A percentile compares a stretch with the other conserved stretches of the same genome.
Evolutionary conservation across 2,797 vertebrate genomes (phyloP).

Genomic region (Epinephelus malabaricus): DNA sequence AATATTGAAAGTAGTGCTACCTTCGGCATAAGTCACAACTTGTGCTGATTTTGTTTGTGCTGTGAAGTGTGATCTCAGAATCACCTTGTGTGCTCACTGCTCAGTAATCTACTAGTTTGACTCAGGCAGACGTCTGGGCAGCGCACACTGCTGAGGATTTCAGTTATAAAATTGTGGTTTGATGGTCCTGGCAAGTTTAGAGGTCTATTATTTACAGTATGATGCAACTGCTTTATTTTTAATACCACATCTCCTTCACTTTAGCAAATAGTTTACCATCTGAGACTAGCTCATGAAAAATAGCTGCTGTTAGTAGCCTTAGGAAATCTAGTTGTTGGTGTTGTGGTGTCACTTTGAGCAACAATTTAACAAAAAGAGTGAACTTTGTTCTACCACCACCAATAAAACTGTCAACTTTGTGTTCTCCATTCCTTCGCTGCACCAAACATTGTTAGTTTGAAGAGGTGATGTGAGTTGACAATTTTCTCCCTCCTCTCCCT

Average conservation of each 20-base stretch:
- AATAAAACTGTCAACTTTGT: constrained; percentile 61
- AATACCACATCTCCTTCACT: not conserved
- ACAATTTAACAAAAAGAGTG: constrained; percentile 46
- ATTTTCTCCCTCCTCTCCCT: constrained; percentile 48
- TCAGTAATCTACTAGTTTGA: constrained; percentile 6
- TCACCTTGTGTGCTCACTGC: not conserved
- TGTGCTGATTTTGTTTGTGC: constrained; percentile 14
- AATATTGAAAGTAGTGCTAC: not conserved
- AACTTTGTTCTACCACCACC: constrained; percentile 36
- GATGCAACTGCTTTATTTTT: constrained; percentile 3
- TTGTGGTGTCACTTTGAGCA: constrained; percentile 30
- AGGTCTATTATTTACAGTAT: constrained; percentile 7
- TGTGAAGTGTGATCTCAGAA: constrained; percentile 10
- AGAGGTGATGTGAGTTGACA: constrained; percentile 71
- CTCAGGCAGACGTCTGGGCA: not conserved
- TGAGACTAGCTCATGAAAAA: constrained; percentile 11
- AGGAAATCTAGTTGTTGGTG: constrained; percentile 6
- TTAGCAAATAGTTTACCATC: not conserved
- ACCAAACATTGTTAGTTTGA: constrained; percentile 75
- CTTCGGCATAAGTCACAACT: not conserved
- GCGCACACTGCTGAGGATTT: constrained; percentile 7
- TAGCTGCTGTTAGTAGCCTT: not conserved
- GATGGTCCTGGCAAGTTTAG: not conserved
- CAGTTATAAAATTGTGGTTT: not conserved
- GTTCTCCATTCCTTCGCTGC: constrained; percentile 46